Percentiles rank a stretch among this genome's conserved stretches.
Evolutionary conservation across 2,113 vertebrate species (phyloP).

Genomic region (Ornithorhynchus anatinus): DNA sequence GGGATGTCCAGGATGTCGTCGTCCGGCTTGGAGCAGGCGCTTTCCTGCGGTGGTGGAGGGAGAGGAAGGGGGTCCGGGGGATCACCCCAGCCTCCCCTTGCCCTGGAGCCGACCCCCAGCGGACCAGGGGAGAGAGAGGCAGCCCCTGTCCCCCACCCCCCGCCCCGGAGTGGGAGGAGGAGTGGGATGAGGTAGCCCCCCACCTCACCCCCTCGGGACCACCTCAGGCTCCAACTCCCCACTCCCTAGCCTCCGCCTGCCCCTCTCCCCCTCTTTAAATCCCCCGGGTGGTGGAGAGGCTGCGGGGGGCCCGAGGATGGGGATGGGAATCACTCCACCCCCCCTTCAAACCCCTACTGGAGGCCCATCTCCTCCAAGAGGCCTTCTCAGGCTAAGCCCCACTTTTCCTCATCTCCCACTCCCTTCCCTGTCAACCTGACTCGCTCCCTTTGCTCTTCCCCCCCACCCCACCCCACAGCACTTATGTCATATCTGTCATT

Average conservation of each 20-base stretch:
- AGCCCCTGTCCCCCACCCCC: background rate
- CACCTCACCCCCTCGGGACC: no score
- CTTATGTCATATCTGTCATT: no score
- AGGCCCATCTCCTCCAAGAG: no score
- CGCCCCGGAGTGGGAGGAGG: no score
- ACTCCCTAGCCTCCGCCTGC: background rate
- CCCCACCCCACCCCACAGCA: no score
- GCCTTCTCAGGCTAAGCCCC: no score
- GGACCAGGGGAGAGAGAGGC: background rate
- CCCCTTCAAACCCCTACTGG: no score
- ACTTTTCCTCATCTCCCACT: no score
- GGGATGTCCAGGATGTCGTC: constrained; percentile 98
- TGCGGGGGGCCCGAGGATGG: background rate
- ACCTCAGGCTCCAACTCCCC: background rate
- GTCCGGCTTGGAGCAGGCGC: constrained; percentile 87
- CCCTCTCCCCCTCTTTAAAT: background rate
- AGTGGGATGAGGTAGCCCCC: background rate
- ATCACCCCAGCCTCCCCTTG: no score
- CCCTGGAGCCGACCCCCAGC: background rate
- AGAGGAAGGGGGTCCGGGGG: no score
- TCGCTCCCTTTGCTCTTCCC: no score
- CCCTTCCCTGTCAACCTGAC: no score
- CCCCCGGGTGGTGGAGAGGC: background rate
- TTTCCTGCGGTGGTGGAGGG: constrained; percentile 74
- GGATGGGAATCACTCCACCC: background rate